Evolutionary conservation across 2,888 invertebrate species (phyloP).

Genomic region (Leucoptera coffeella): DNA sequence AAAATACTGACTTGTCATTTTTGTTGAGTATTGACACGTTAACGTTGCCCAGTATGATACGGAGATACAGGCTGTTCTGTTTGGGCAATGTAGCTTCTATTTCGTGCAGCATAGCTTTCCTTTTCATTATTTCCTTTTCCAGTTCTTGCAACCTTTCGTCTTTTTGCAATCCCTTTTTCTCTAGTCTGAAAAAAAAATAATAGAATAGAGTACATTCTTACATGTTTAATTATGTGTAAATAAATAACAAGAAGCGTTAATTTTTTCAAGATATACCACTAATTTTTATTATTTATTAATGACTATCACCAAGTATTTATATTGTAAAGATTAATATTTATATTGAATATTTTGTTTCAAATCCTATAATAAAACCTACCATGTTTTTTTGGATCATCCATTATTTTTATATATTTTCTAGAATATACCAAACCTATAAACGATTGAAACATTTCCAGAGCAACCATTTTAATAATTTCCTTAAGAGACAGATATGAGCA

Average conservation of each 20-base stretch:
- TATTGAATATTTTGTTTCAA: no score
- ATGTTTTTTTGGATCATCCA: no score
- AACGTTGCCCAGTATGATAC: slow-evolving; percentile 93
- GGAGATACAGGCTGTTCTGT: slow-evolving; percentile 78
- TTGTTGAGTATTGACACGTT: slow-evolving; percentile 97
- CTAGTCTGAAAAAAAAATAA: slow-evolving; percentile 16
- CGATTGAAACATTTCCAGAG: not conserved
- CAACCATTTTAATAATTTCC: not conserved
- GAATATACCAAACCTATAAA: no score
- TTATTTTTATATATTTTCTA: no score
- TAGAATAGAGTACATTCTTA: no score
- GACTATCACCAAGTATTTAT: no score
- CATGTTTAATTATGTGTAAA: no score
- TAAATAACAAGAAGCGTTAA: no score
- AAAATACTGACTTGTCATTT: slow-evolving; percentile 80
- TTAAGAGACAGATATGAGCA: not conserved
- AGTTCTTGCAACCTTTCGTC: slow-evolving; percentile 56
- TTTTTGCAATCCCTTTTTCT: slow-evolving; percentile 34
- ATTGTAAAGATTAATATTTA: no score
- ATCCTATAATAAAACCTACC: no score
- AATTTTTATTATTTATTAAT: no score
- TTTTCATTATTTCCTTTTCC: slow-evolving; percentile 72
- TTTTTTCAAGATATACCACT: no score
- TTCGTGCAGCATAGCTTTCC: slow-evolving; percentile 81
- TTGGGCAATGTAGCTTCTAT: slow-evolving; percentile 92